These are phyloP conservation scores for Eupithecia dodoneata DNA, from an alignment of 2,888 invertebrate genomes.

Conservation along the genomic window DNA sequence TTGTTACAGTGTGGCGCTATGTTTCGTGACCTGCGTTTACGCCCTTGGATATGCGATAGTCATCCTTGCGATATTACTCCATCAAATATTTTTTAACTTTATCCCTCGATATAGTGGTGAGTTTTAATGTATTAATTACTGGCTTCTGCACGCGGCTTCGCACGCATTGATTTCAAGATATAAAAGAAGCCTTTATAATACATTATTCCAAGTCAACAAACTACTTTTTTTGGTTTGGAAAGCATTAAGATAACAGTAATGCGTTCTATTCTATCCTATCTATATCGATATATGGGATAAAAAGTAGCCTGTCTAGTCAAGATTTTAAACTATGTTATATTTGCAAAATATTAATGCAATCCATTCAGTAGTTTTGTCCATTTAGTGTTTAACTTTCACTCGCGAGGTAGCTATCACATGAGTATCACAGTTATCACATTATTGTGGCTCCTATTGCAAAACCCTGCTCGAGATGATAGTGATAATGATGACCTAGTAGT, in stretches of 20 bases:
- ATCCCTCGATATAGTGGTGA: conserved; percentile 75
- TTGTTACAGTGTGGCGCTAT: conserved; percentile 80
- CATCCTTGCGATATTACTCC: conserved; percentile 72
- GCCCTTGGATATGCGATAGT: conserved; percentile 73
- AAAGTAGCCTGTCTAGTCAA: no score
- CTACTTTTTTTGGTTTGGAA: no score
- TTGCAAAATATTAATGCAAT: no score
- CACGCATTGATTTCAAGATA: background rate
- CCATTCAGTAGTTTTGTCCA: no score
- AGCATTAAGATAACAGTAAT: no score
- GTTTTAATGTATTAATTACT: conserved; percentile 38
- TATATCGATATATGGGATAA: no score
- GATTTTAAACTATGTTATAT: no score
- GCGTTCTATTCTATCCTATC: no score
- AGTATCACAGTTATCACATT: no score
- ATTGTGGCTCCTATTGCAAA: background rate
- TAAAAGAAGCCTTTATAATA: background rate
- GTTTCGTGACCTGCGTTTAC: conserved; percentile 84
- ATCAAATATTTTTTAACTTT: conserved; percentile 72
- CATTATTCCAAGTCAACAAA: background rate
- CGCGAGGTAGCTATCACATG: no score
- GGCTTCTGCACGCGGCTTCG: background rate
- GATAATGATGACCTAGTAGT: background rate
- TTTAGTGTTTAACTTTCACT: no score
- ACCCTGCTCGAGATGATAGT: background rate